Percentiles rank a stretch among this genome's conserved stretches.
phyloP scores from a whole-genome alignment of 2,113 vertebrate genomes.

The Entelurus aequoreus region DNA sequence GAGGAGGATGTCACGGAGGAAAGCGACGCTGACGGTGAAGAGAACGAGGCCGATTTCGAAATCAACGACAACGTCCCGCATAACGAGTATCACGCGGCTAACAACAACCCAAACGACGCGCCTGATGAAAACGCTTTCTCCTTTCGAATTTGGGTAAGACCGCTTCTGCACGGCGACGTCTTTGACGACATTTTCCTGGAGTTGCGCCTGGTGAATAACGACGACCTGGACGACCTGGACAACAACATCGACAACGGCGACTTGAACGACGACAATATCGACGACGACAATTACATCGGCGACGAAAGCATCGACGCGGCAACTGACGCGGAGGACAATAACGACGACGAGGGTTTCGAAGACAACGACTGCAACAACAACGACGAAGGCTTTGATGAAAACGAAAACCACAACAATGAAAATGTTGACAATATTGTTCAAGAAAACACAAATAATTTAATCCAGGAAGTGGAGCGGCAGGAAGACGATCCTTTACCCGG shows the following conservation, averaged over 20 bases:
- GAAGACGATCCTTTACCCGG: not conserved
- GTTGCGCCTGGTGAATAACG: constrained; percentile 2
- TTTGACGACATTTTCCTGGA: constrained; percentile 9
- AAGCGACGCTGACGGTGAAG: not conserved
- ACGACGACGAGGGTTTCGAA: not conserved
- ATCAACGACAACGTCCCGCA: not conserved
- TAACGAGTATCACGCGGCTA: not conserved
- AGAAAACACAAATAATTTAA: too few species aligned
- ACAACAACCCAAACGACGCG: not conserved
- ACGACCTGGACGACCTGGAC: constrained; percentile 6
- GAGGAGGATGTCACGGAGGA: not conserved
- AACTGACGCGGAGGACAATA: not conserved
- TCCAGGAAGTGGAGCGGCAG: not conserved
- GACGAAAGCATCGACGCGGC: not conserved
- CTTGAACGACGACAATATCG: not conserved
- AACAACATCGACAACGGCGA: constrained; percentile 4
- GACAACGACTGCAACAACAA: not conserved
- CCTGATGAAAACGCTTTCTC: constrained; percentile 1
- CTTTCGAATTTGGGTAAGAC: constrained; percentile 1
- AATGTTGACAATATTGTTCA: not conserved
- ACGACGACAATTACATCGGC: not conserved
- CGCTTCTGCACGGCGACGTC: constrained; percentile 8
- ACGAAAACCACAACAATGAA: not conserved
- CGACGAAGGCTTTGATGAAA: not conserved
- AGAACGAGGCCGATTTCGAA: not conserved